Conservation (phyloP, 2,888 invertebrate genomes). For the Mechanitis messenoides region DNA sequence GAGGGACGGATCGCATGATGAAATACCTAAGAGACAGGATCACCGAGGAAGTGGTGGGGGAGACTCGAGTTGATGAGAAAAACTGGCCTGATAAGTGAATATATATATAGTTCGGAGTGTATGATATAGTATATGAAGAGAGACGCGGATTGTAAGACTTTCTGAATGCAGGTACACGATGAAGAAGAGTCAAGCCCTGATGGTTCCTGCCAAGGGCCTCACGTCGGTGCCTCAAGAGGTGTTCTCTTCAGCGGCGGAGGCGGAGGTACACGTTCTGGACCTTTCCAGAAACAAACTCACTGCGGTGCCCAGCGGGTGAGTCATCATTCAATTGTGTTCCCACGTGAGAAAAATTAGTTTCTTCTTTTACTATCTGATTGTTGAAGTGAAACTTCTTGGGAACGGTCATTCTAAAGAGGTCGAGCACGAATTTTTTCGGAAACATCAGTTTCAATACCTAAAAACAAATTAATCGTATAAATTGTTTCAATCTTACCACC, state of each 20-base stretch:
- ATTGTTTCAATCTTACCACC: too few relatives aligned
- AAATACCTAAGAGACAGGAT: constrained; percentile 83
- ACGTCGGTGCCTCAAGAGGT: constrained; percentile 82
- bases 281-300: constrained; percentile 87
- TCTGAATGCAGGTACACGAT: constrained; percentile 55
- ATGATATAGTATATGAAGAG: not conserved
- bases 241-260: constrained; percentile 82
- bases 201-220: constrained; percentile 79
- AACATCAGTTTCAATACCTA: too few relatives aligned
- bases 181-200: constrained; percentile 72
- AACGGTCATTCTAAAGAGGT: too few relatives aligned
- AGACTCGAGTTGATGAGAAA: constrained; percentile 48
- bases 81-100: constrained; percentile 77
- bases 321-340: not conserved
- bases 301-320: constrained; percentile 81
- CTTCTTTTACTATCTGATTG: too few relatives aligned
- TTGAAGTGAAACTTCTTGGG: too few relatives aligned
- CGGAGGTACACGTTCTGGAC: constrained; percentile 85
- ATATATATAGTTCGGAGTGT: not conserved
- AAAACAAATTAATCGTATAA: too few relatives aligned
- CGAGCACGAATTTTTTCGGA: too few relatives aligned
- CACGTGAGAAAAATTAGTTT: too few relatives aligned
- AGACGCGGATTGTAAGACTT: too few relatives aligned
- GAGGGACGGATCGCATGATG: constrained; percentile 89
- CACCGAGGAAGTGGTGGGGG: constrained; percentile 59